Evolutionary conservation across 2,797 vertebrate species (phyloP).

Genomic region (Balearica regulorum): DNA sequence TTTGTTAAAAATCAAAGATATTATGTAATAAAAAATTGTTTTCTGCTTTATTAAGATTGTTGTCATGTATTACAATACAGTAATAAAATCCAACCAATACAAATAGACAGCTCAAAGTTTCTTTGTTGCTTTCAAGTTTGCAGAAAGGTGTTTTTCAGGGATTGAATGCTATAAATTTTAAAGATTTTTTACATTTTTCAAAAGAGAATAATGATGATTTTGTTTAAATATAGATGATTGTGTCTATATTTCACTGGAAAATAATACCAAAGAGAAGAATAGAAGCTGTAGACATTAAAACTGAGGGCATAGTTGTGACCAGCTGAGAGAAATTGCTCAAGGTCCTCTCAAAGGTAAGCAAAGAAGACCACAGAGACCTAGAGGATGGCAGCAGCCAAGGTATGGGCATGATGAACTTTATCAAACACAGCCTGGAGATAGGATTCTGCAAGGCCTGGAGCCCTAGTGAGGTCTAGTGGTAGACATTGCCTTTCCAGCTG

Average conservation of each 20-base stretch:
- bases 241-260: background rate
- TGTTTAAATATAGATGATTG: background rate
- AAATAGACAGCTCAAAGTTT: background rate
- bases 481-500: background rate
- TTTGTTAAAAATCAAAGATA: background rate
- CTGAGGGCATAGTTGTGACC: background rate
- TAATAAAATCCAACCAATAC: background rate
- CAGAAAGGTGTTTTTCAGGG: background rate
- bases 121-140: background rate
- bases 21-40: background rate
- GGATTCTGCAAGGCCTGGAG: background rate
- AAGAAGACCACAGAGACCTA: background rate
- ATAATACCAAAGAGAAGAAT: background rate
- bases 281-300: background rate
- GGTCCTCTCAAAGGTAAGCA: background rate
- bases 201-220: background rate
- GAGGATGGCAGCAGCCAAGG: background rate
- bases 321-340: background rate
- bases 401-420: background rate
- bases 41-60: background rate
- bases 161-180: background rate
- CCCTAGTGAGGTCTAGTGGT: accelerated
- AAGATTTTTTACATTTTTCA: background rate
- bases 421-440: background rate
- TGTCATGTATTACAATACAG: background rate